Base-by-base conservation (phyloP, 2,888 invertebrate species). In the Diloba caeruleocephala region DNA sequence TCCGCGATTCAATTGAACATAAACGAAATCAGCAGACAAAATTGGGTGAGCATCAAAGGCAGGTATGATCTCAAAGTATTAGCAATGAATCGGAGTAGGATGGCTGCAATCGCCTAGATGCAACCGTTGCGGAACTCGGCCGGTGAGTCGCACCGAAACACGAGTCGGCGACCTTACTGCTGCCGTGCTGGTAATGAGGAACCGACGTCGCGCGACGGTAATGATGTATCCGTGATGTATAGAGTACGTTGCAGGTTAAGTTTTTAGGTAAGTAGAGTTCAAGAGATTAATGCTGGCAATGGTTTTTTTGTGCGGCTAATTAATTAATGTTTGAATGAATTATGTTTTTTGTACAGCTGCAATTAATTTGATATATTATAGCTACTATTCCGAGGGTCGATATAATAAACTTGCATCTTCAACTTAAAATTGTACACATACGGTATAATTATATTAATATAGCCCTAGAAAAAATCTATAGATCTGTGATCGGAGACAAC, bases 91-190 rank as follows among this genome's bases (percentile, higher is more conserved):
- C 48, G 21, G 54, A 50, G 52, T 58, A 39, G 48, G 54, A 55
- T 53, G 52, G 62, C 48, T 72, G 64, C 73, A 64, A 61, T 67
- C 71, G 60, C 70, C 64, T 67, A 72, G 59, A 72, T 72, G 71
- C 71, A 72, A 46, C 59, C 55, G 63, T 70, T 46, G 61, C 73
- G 70, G 73, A 72, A 72, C 72, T 69, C 51, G 43, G 50, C 38
- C 58, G 62, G 43, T 31, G 56, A 66, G 52, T 36, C 49, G 51
- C 50, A 45, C 62, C 69, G 71, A 64, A 76, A 71, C 61, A 57
- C 65, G 76, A 80, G 87, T 76, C 79, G 78, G 55, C 82, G 83
- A 83, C 84, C 84, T 79, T 81, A 76, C 65, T 70, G 75, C 78
- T 75, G 70, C 68, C 71, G 60, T 44, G 51, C 68, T 39, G 19